phyloP scores from a whole-genome alignment of 1,140 invertebrate species.

The Centruroides vittatus region DNA sequence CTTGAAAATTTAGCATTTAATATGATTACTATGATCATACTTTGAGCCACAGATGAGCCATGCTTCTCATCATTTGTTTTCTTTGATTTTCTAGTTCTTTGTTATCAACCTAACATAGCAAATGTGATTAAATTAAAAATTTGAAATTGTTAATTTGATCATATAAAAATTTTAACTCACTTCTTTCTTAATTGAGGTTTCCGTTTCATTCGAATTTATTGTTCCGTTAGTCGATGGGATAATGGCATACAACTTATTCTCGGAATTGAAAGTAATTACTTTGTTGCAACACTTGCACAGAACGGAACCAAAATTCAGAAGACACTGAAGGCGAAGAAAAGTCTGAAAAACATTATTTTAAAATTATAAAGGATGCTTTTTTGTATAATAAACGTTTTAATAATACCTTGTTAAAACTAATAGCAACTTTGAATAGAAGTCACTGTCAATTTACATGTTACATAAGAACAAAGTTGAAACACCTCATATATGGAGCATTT shows the following conservation, averaged over 20 bases:
- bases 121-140: background rate
- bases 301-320: constrained; percentile 11
- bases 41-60: constrained; percentile 59
- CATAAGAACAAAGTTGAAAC: too few species aligned
- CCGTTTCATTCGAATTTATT: too few species aligned
- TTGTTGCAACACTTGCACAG: constrained; percentile 6
- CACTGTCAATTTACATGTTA: too few species aligned
- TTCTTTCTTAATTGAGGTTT: background rate
- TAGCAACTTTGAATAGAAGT: too few species aligned
- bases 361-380: background rate
- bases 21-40: constrained; percentile 21
- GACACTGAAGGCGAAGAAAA: constrained; percentile 11
- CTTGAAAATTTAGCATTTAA: too few species aligned
- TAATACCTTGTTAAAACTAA: too few species aligned
- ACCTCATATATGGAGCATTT: too few species aligned
- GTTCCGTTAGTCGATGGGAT: constrained; percentile 2
- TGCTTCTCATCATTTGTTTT: constrained; percentile 47
- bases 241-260: constrained; percentile 9
- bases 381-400: background rate
- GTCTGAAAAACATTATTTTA: background rate
- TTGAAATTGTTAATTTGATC: background rate
- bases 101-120: constrained; percentile 16
- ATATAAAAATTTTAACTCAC: background rate
- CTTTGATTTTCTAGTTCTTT: constrained; percentile 30
- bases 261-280: constrained; percentile 9